Base-by-base conservation (phyloP, 2,888 invertebrate genomes). In the Melitaea athalia region DNA sequence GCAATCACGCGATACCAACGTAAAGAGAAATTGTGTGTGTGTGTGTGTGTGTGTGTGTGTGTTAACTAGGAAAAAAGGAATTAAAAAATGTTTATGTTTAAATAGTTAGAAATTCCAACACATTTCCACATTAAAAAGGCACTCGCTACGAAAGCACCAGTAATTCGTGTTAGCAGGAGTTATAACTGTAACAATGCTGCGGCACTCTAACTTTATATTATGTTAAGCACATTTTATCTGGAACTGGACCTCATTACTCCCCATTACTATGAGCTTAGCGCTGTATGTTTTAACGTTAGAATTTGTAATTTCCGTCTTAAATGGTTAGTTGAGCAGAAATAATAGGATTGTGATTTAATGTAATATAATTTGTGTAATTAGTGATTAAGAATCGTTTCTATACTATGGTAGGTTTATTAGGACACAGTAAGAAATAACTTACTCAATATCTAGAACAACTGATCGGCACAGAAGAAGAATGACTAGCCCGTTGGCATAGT, bases 181-280 rank as follows among this genome's bases (percentile, higher is more conserved):
- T 57, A 57, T 17, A 42, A 15, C 57, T 11, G 42, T 12, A 15
- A 38, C 38, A 42, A 57, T 33, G 55, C 33, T 17, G 50, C 52
- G 65, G 67, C 62, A 52, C 53, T 68, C 71, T 77, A 75, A 75
- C 76, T 76, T 69, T 72, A 70, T 64, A 71, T 77, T 76, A 77
- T 68, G 65, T 64, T 74, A 76, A 75, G 70, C 71, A 72, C 72
- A 68, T 73, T 77, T 75, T 75, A 75, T 74, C 72, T 68, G 65
- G 60, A 66, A 67, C 43, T 63, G 61, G 67, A 70, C 68, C 60
- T 67, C 67, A 67, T 70, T 53, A 64, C 33, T 70, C 67, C 55
- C 62, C 57, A 70, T 70, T 70, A 70, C 67, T 17, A 64, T 68
- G 61, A 68, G 65, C 68, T 68, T 63, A 68, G 47, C 53, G 49